phyloP scores from a whole-genome alignment of 2,797 vertebrate genomes.

The Poecilia wingei region DNA sequence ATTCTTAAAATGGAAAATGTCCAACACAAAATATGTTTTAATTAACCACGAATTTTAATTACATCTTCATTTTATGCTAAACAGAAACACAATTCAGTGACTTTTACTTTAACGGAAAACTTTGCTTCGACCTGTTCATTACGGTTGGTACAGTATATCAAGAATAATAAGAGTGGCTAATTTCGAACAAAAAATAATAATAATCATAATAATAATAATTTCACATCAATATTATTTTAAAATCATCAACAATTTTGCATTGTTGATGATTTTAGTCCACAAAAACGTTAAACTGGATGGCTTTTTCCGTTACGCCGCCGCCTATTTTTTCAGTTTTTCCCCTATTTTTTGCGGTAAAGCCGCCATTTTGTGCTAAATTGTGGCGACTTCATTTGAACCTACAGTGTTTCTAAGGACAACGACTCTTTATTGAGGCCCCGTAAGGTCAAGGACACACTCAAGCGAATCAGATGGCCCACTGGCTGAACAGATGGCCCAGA shows the following conservation, averaged over 20 bases:
- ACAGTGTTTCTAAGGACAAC: not conserved
- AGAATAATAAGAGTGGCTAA: not conserved
- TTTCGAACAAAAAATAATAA: not conserved
- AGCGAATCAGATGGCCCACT: not conserved
- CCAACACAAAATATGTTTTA: not conserved
- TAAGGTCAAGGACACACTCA: not conserved
- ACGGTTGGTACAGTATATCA: not conserved
- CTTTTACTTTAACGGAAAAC: not conserved
- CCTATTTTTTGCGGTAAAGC: not conserved
- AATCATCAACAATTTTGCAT: not conserved
- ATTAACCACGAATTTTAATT: not conserved
- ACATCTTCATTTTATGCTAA: not conserved
- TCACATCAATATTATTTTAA: not conserved
- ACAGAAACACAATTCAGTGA: not conserved
- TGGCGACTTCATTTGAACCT: not conserved
- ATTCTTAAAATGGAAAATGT: not conserved
- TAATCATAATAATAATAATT: not conserved
- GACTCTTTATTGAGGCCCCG: not conserved
- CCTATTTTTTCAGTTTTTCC: not conserved
- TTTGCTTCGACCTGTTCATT: not conserved
- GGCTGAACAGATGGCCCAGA: constrained; percentile 8
- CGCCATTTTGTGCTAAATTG: not conserved
- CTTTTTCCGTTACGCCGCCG: not conserved
- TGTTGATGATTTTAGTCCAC: not conserved
- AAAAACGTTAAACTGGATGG: not conserved